Base-by-base conservation (phyloP, 2,797 vertebrate species). In the Pseudomugil gertrudae region DNA sequence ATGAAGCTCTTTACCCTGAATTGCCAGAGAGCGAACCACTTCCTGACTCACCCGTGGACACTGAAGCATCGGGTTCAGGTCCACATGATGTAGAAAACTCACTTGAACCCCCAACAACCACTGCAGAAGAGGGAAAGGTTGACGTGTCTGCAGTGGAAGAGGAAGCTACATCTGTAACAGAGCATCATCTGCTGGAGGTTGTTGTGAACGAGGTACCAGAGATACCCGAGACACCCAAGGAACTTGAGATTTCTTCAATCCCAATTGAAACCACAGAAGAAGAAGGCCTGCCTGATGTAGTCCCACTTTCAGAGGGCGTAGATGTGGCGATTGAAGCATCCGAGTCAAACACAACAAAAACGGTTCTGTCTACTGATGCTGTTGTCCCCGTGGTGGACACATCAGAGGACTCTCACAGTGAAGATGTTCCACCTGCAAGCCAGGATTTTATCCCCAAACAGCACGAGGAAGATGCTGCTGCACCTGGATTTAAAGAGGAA, bases 11-110 rank as follows among this genome's bases (percentile, higher is more conserved):
- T 9, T 63, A 55, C 11, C 50, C 64, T 17, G 87, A 80, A 54
- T 59, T 65, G 17, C 61, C 81, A 47, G 85, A 72, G 13, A 66
- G n/a, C 3, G 1, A 60, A 54, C 65, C 66, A 1, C 58, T 89
- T 5, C 76, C 84, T 27, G 76, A 90, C 65, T 80, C 83, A 0
- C 72, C 89, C 1, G 51, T 83, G 66, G 86, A 84, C 63, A 30
- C 17, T 0, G 93, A 91, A 81, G 87, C 84, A 38, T 92, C 90
- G 23, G 92, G 91, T 47, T 81, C 32, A 30, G 84, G 57, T 14
- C 60, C 68, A 30, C 72, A 64, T 0, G 26, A 84, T 30, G 45
- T 73, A 55, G 77, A 81, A 32, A 63, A 65, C 27, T 33, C 62
- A 26, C 54, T 59, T 10, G 38, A 17, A 33, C 68, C 82, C 5